Percentiles rank a stretch among this genome's conserved stretches.
These are phyloP conservation scores for Rhopalosiphum padi DNA, from an alignment of 1,140 invertebrate genomes.

Conservation along the genomic window DNA sequence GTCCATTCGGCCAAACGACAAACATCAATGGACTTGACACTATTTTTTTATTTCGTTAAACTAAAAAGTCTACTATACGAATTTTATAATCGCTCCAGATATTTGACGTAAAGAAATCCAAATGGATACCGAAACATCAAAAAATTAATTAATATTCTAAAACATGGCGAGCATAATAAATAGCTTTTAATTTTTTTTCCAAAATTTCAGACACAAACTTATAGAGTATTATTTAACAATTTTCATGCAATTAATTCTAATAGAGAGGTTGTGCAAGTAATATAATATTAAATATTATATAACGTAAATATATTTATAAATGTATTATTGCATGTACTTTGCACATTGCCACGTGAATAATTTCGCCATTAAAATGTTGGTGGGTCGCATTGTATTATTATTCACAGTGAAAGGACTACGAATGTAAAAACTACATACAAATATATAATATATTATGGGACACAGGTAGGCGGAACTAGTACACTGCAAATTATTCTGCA, in stretches of 20 bases:
- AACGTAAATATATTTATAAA: constrained; percentile 8
- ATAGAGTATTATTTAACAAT: not conserved
- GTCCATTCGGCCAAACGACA: not conserved
- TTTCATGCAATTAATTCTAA: not conserved
- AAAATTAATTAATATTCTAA: not conserved
- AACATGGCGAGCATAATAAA: not conserved
- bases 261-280: not conserved
- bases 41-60: not conserved
- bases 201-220: not conserved
- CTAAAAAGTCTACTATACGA: not conserved
- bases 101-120: not conserved
- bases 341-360: not conserved
- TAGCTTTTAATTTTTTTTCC: not conserved
- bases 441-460: not conserved
- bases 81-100: not conserved
- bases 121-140: not conserved
- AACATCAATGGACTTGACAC: not conserved
- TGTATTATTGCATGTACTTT: not conserved
- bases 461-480: not conserved
- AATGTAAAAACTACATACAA: not conserved
- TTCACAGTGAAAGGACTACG: not conserved
- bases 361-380: not conserved
- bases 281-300: not conserved
- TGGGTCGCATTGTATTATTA: constrained; percentile 21
- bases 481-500: constrained; percentile 11